A percentile compares a stretch with the other conserved stretches of the same genome.
Evolutionary conservation across 2,888 invertebrate species (phyloP).

Genomic region (Polyommatus iphigenia): DNA sequence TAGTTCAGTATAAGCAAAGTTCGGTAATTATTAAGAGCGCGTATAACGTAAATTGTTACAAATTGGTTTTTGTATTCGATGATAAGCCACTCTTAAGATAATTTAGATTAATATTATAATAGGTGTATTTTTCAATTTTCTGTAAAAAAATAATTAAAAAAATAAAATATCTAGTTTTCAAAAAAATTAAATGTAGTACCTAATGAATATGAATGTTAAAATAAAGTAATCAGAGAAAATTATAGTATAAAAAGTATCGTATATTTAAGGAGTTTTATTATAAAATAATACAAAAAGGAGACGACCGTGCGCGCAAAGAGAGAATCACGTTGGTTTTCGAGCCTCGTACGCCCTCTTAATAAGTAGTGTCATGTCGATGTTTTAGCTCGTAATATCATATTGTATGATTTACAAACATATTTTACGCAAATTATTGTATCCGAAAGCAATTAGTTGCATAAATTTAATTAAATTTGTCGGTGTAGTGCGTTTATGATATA

Average conservation of each 20-base stretch:
- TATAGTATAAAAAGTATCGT: too few relatives aligned
- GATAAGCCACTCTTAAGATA: neutral
- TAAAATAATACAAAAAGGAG: too few relatives aligned
- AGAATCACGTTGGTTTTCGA: too few relatives aligned
- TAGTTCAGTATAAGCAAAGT: conserved; percentile 18
- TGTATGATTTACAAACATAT: conserved; percentile 17
- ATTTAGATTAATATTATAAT: neutral
- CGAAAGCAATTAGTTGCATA: conserved; percentile 19
- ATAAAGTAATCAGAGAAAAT: too few relatives aligned
- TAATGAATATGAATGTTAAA: too few relatives aligned
- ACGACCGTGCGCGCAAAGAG: too few relatives aligned
- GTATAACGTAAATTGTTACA: neutral
- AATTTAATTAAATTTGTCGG: conserved; percentile 2
- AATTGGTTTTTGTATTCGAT: neutral
- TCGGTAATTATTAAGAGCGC: neutral
- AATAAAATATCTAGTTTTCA: too few relatives aligned
- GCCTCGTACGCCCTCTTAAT: neutral
- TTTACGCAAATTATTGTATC: conserved; percentile 13
- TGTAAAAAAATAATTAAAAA: too few relatives aligned
- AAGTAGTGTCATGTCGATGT: neutral
- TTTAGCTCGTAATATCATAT: neutral
- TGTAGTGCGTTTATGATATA: neutral
- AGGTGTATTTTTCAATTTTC: neutral
- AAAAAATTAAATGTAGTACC: too few relatives aligned
- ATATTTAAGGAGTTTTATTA: too few relatives aligned